These are phyloP conservation scores for Portunus trituberculatus DNA, from an alignment of 1,140 invertebrate species.

Conservation along the genomic window DNA sequence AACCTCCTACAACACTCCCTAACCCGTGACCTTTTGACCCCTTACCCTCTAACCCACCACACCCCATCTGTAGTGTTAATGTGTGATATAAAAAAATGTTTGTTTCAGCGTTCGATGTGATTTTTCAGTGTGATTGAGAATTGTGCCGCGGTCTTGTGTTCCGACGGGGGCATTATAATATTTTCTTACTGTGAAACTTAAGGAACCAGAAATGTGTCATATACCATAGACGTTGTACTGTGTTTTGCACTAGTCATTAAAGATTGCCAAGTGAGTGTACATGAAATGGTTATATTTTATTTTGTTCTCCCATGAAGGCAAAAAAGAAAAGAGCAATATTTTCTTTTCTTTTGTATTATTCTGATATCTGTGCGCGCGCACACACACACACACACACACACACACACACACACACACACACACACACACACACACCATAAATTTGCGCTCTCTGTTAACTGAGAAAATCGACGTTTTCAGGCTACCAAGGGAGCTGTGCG, in stretches of 20 bases:
- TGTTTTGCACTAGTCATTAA: conserved; percentile 73
- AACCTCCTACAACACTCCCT: background rate
- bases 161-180: conserved; percentile 57
- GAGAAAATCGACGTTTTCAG: background rate
- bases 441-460: background rate
- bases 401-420: conserved; percentile 20
- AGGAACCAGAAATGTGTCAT: conserved; percentile 49
- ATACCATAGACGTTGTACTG: conserved; percentile 57
- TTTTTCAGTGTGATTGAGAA: conserved; percentile 35
- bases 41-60: background rate
- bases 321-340: background rate
- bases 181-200: conserved; percentile 49
- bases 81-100: conserved; percentile 44
- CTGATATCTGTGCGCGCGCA: background rate
- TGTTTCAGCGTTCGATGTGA: conserved; percentile 37
- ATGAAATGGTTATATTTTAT: background rate
- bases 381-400: conserved; percentile 11
- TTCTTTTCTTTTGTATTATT: background rate
- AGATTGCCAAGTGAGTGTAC: conserved; percentile 68
- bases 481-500: background rate
- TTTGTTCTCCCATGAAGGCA: background rate
- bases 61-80: background rate
- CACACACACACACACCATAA: background rate
- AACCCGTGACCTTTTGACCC: background rate
- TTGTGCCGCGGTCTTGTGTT: conserved; percentile 36